These are phyloP conservation scores for Drosophila seclusa DNA, from an alignment of 2,888 invertebrate genomes.

Conservation along the genomic window DNA sequence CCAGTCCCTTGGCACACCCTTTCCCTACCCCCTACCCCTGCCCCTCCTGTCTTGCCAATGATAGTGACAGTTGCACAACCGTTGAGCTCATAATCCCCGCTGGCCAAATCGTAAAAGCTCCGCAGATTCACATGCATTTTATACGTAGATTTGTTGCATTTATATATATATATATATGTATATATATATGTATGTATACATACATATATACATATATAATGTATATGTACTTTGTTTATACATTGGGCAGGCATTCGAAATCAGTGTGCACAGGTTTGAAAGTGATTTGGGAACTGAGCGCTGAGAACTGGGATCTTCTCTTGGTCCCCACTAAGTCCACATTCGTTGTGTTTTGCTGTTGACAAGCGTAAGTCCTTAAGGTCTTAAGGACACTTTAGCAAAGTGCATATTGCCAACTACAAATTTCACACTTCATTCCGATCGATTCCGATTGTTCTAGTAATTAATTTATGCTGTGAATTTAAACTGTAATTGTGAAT, in stretches of 20 bases:
- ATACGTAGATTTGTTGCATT: constrained; percentile 77
- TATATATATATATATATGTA: constrained; percentile 25
- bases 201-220: not conserved
- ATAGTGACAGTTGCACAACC: constrained; percentile 54
- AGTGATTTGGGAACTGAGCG: constrained; percentile 54
- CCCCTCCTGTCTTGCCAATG: constrained; percentile 5
- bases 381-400: constrained; percentile 53
- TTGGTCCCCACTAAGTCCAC: constrained; percentile 30
- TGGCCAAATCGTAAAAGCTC: constrained; percentile 74
- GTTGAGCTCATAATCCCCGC: constrained; percentile 68
- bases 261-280: constrained; percentile 68
- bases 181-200: not conserved
- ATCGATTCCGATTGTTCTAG: not conserved
- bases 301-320: constrained; percentile 18
- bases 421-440: constrained; percentile 14
- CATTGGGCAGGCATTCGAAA: constrained; percentile 47
- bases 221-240: constrained; percentile 6
- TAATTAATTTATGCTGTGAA: constrained; percentile 8
- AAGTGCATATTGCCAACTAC: constrained; percentile 43
- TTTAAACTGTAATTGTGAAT: not conserved
- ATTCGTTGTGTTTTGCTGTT: constrained; percentile 56
- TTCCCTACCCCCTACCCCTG: not conserved
- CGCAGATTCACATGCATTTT: constrained; percentile 73
- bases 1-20: not conserved
- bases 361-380: constrained; percentile 64